phyloP scores from a whole-genome alignment of 2,888 invertebrate species.

The Leptogaster cylindrica region DNA sequence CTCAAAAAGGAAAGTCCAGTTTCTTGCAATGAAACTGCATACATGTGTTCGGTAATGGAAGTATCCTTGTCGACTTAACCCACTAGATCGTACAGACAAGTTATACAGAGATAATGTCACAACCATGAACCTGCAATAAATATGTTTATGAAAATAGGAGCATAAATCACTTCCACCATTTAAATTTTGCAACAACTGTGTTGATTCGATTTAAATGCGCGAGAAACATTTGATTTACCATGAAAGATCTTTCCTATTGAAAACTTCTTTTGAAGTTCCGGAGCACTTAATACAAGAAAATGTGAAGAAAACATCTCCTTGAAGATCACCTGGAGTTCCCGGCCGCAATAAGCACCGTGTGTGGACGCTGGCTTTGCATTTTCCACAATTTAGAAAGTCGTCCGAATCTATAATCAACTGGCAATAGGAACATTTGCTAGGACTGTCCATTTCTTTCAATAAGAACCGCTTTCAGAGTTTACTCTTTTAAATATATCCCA shows the following conservation, averaged over 20 bases:
- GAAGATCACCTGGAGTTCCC: slow-evolving; percentile 73
- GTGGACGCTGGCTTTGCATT: slow-evolving; percentile 70
- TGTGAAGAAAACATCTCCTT: slow-evolving; percentile 78
- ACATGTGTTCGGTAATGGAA: slow-evolving; percentile 88
- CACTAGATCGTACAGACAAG: slow-evolving; percentile 72
- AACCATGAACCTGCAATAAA: slow-evolving; percentile 78
- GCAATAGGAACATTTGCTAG: slow-evolving; percentile 49
- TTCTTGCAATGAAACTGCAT: slow-evolving; percentile 77
- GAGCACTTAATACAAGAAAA: slow-evolving; percentile 74
- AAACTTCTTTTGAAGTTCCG: slow-evolving; percentile 64
- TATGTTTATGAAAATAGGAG: slow-evolving; percentile 50
- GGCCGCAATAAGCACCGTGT: slow-evolving; percentile 70
- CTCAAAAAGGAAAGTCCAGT: slow-evolving; percentile 78
- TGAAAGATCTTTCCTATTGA: slow-evolving; percentile 71
- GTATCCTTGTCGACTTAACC: slow-evolving; percentile 80
- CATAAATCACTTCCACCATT: too few species aligned
- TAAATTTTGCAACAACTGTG: too few species aligned
- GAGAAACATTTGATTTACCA: slow-evolving; percentile 68
- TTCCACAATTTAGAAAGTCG: slow-evolving; percentile 67
- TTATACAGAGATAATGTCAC: slow-evolving; percentile 79
- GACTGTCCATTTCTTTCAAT: slow-evolving; percentile 4
- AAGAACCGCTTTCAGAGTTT: not conserved
- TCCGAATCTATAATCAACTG: slow-evolving; percentile 52
- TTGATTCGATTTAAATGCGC: too few species aligned
- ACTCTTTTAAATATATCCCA: not conserved